These are phyloP conservation scores for Eucera pruinosa DNA, from an alignment of 2,888 invertebrate genomes.

Conservation along the genomic window DNA sequence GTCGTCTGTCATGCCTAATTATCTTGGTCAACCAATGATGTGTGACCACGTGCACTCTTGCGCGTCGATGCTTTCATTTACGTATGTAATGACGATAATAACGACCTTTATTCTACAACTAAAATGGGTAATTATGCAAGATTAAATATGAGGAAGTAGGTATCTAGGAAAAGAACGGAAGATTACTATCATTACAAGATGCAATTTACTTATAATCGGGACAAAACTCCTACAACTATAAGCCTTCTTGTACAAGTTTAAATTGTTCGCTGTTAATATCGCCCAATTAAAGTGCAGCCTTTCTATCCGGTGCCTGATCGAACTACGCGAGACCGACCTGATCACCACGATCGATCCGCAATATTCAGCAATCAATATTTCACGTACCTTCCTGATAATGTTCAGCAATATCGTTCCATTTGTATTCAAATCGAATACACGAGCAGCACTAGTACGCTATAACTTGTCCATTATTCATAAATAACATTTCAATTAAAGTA, in stretches of 20 bases:
- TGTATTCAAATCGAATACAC: constrained; percentile 36
- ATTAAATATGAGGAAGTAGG: not conserved
- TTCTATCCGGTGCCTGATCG: constrained; percentile 37
- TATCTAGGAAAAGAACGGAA: not conserved
- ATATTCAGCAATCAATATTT: constrained; percentile 43
- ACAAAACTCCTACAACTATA: constrained; percentile 15
- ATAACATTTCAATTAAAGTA: constrained; percentile 54
- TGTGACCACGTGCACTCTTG: constrained; percentile 5
- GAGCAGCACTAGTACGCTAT: constrained; percentile 12
- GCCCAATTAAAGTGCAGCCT: constrained; percentile 37
- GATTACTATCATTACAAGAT: constrained; percentile 24
- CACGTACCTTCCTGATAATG: constrained; percentile 35
- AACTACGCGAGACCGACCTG: not conserved
- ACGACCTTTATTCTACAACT: constrained; percentile 26
- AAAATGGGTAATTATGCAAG: constrained; percentile 15
- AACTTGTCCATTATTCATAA: constrained; percentile 55
- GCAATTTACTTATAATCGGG: constrained; percentile 25
- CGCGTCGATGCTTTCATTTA: constrained; percentile 14
- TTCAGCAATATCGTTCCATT: constrained; percentile 34
- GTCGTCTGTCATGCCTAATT: constrained; percentile 18
- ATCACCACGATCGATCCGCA: constrained; percentile 36
- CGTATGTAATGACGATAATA: constrained; percentile 28
- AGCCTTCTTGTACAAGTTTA: constrained; percentile 21
- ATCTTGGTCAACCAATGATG: constrained; percentile 36
- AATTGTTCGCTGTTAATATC: constrained; percentile 1